Percentiles rank a stretch among this genome's conserved stretches.
phyloP scores from a whole-genome alignment of 2,888 invertebrate genomes.

The Branchipolynoe longqiensis region DNA sequence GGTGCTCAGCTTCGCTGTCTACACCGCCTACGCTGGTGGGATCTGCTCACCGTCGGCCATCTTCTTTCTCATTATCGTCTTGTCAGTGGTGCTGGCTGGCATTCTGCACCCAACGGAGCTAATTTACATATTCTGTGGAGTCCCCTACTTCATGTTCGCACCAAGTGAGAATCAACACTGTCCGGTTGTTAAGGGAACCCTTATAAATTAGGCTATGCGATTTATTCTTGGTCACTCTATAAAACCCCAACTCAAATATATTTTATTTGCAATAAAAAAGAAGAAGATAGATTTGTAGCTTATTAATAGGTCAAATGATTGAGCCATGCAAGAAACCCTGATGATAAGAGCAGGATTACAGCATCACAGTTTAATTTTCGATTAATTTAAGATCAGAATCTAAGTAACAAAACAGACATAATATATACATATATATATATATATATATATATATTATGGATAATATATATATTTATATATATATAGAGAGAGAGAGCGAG shows the following conservation, averaged over 20 bases:
- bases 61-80: slow-evolving; percentile 70
- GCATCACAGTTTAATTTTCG: background rate
- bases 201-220: background rate
- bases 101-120: slow-evolving; percentile 76
- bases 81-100: slow-evolving; percentile 71
- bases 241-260: background rate
- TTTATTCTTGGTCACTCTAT: background rate
- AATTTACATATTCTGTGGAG: slow-evolving; percentile 70
- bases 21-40: slow-evolving; percentile 69
- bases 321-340: background rate
- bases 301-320: background rate
- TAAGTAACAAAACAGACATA: background rate
- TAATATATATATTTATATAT: too few species aligned
- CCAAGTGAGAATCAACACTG: slow-evolving; percentile 65
- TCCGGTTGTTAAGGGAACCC: background rate
- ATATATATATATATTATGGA: background rate
- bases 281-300: background rate
- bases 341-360: background rate
- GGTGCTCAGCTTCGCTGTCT: slow-evolving; percentile 74
- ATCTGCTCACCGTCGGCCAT: slow-evolving; percentile 75
- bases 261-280: background rate
- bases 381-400: background rate
- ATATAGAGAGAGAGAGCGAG: too few species aligned
- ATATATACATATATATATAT: background rate
- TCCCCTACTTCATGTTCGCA: slow-evolving; percentile 75